Base-by-base conservation (phyloP, 2,113 vertebrate species). In the Elgaria multicarinata region DNA sequence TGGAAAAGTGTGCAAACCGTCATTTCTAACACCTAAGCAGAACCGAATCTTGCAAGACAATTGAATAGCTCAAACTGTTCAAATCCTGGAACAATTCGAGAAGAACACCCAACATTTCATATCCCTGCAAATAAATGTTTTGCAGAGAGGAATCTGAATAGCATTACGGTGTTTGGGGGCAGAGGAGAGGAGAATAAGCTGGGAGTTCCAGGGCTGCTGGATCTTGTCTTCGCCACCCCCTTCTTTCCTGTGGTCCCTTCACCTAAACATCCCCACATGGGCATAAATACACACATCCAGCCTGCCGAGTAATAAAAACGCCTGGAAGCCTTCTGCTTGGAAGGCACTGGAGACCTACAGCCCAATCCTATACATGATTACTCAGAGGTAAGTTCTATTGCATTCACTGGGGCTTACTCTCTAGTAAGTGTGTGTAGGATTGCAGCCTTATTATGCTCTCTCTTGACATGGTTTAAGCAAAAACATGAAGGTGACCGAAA, bases 1-100 rank as follows among this genome's bases (percentile, higher is more conserved):
- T 0, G 0, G 83, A 66, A 55, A 0, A 2, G 14, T 9, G 28
- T 13, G 0, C 4, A 74, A n/a, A 64, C 0, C 3, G 0, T 6
- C 28, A 26, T 1, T 69, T 50, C 74, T 42, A 67, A 53, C 31
- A 4, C 4, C 33, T 79, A 5, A 14, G 12, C n/a, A 42, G 80
- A 18, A 24, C 20, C 46, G 81, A 66, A 67, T 53, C 71, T 55
- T 46, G 31, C 2, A 2, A 50, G 14, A 42, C 20, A 1, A 76
- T 39, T 75, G 18, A 76, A 10, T 42, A 71, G 1, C 64, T 12
- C 58, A 8, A 7, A 26, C 42, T 36, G 8, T 81, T 9, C 4
- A 0, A 0, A 0, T 26, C 55, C 58, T n/a, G 9, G 36, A 7
- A 62, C n/a, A 62, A 33, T 24, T 62, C 39, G 2, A 42, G 64